Percentiles rank a stretch among this genome's conserved stretches.
Conservation (phyloP, 2,113 vertebrate genomes). For the Aplodontia rufa region DNA sequence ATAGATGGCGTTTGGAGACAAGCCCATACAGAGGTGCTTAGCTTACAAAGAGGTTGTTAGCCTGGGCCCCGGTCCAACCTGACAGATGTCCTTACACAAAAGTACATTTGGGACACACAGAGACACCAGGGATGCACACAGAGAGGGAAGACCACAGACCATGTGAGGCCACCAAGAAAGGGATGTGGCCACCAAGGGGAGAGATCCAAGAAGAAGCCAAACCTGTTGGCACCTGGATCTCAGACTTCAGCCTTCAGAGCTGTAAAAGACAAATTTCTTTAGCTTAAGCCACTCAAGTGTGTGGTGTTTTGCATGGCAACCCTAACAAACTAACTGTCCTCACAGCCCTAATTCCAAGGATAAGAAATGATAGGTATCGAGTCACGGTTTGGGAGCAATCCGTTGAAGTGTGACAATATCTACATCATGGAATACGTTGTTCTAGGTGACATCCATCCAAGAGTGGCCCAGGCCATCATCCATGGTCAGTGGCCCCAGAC, state of each 20-base stretch:
- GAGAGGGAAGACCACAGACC: rapidly evolving
- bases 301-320: too few relatives aligned
- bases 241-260: not conserved
- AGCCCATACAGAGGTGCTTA: rapidly evolving
- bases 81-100: too few relatives aligned
- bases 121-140: too few relatives aligned
- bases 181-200: rapidly evolving
- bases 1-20: rapidly evolving
- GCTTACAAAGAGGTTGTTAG: rapidly evolving
- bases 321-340: not conserved
- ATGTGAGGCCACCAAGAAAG: too few relatives aligned
- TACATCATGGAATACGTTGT: not conserved
- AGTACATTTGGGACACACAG: not conserved
- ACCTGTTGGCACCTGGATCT: not conserved
- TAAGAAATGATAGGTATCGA: not conserved
- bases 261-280: too few relatives aligned
- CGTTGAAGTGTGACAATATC: not conserved
- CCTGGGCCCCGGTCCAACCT: not conserved
- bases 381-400: not conserved
- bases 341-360: not conserved
- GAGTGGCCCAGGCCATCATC: not conserved
- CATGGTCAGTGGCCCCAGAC: not conserved
- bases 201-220: not conserved
- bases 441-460: not conserved
- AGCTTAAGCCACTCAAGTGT: not conserved